phyloP scores from a whole-genome alignment of 2,113 vertebrate genomes.

The Perccottus glenii region DNA sequence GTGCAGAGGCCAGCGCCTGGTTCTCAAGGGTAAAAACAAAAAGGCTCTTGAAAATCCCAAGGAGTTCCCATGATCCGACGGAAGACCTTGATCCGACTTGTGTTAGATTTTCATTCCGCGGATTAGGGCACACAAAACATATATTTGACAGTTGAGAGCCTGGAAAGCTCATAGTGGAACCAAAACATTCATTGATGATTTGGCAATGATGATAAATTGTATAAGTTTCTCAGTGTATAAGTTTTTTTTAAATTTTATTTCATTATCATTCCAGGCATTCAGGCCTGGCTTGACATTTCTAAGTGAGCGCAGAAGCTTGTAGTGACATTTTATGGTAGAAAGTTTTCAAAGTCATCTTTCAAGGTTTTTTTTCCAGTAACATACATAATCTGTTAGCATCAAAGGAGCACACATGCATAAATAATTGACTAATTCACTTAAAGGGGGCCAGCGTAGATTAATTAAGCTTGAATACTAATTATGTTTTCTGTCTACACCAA shows the following conservation, averaged over 20 bases:
- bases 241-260: not conserved
- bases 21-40: slow-evolving; percentile 89
- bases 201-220: slow-evolving; percentile 21
- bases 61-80: slow-evolving; percentile 91
- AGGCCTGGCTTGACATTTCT: slow-evolving; percentile 77
- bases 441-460: slow-evolving; percentile 82
- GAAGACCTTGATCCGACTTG: slow-evolving; percentile 85
- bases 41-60: slow-evolving; percentile 89
- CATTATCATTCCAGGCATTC: slow-evolving; percentile 75
- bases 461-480: slow-evolving; percentile 86
- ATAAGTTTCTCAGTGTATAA: slow-evolving; percentile 19
- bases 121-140: slow-evolving; percentile 86
- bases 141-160: slow-evolving; percentile 84
- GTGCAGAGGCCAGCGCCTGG: slow-evolving; percentile 77
- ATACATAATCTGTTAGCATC: slow-evolving; percentile 86
- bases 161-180: slow-evolving; percentile 62
- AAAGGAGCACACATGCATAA: slow-evolving; percentile 84
- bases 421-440: slow-evolving; percentile 85
- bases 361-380: slow-evolving; percentile 75
- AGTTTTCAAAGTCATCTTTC: slow-evolving; percentile 80
- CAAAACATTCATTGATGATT: slow-evolving; percentile 44
- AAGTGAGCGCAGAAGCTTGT: slow-evolving; percentile 73
- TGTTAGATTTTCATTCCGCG: slow-evolving; percentile 86
- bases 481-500: slow-evolving; percentile 82
- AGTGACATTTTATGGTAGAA: slow-evolving; percentile 72